Conservation (phyloP, 2,888 invertebrate species). For the Girardia tigrina region DNA sequence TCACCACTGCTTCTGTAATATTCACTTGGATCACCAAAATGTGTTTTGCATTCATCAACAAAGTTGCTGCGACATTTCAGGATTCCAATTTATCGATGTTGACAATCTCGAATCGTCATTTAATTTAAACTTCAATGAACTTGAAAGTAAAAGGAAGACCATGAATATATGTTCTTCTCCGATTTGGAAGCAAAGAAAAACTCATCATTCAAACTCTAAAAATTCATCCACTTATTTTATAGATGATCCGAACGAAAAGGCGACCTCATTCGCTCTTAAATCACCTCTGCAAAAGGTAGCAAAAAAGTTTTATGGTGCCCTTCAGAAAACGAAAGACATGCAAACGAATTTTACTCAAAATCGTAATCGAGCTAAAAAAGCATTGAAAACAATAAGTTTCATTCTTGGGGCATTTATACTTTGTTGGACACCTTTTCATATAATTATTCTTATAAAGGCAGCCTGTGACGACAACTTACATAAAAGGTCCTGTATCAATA, state of each 20-base stretch:
- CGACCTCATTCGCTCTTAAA: not conserved
- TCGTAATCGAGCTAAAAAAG: conserved; percentile 81
- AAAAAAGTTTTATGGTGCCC: not conserved
- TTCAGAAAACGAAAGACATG: not conserved
- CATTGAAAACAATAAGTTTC: conserved; percentile 91
- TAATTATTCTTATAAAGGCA: conserved; percentile 83
- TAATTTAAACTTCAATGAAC: not conserved
- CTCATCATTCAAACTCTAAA: not conserved
- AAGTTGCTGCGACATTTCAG: not conserved
- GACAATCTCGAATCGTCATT: not conserved
- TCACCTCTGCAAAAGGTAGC: not conserved
- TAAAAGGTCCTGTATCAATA: conserved; percentile 38
- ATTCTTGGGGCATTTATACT: conserved; percentile 89
- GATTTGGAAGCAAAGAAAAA: not conserved
- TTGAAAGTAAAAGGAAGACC: not conserved
- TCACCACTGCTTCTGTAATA: not conserved
- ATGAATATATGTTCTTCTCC: not conserved
- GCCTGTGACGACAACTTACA: conserved; percentile 58
- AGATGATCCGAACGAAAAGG: not conserved
- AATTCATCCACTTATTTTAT: not conserved
- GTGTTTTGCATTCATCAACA: not conserved
- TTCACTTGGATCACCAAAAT: not conserved
- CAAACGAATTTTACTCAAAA: not conserved
- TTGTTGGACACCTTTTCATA: conserved; percentile 98
- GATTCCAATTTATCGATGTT: not conserved